These are phyloP conservation scores for Thrips palmi DNA, from an alignment of 1,140 invertebrate genomes.

Conservation along the genomic window DNA sequence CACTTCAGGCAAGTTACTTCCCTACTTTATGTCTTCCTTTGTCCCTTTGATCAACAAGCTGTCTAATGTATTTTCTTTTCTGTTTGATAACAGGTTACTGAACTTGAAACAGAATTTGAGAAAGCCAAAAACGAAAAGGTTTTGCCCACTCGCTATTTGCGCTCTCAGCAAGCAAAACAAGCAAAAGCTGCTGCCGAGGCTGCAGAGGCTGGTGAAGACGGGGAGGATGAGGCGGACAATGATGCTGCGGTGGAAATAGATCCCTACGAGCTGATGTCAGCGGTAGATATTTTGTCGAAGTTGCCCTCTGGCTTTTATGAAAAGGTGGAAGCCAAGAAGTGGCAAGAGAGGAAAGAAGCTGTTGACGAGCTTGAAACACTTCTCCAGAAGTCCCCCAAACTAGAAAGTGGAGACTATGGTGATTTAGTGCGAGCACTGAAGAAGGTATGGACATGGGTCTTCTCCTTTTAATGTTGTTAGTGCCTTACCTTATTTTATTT, in stretches of 20 bases:
- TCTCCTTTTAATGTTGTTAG: constrained; percentile 7
- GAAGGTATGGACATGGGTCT: constrained; percentile 40
- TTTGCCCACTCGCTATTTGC: constrained; percentile 56
- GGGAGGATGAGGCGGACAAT: constrained; percentile 32
- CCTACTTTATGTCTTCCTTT: not conserved
- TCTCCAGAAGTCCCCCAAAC: constrained; percentile 59
- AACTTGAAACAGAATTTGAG: constrained; percentile 76
- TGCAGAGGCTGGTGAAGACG: constrained; percentile 25
- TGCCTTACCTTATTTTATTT: constrained; percentile 7
- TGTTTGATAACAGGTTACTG: constrained; percentile 41
- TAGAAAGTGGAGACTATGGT: constrained; percentile 85
- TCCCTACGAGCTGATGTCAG: constrained; percentile 75
- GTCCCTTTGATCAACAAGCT: too few species aligned
- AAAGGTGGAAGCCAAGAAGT: constrained; percentile 90
- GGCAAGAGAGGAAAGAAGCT: constrained; percentile 89
- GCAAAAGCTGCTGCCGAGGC: constrained; percentile 33
- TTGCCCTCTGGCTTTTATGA: constrained; percentile 93
- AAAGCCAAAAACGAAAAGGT: constrained; percentile 52
- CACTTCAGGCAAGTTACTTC: constrained; percentile 39
- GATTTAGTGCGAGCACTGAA: constrained; percentile 72
- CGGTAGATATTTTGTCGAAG: constrained; percentile 82
- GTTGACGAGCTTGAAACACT: constrained; percentile 64
- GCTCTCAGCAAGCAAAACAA: constrained; percentile 74
- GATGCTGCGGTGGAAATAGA: constrained; percentile 55
- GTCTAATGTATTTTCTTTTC: not conserved